These are phyloP conservation scores for Sebastes minor DNA, from an alignment of 2,797 vertebrate species.

Conservation along the genomic window DNA sequence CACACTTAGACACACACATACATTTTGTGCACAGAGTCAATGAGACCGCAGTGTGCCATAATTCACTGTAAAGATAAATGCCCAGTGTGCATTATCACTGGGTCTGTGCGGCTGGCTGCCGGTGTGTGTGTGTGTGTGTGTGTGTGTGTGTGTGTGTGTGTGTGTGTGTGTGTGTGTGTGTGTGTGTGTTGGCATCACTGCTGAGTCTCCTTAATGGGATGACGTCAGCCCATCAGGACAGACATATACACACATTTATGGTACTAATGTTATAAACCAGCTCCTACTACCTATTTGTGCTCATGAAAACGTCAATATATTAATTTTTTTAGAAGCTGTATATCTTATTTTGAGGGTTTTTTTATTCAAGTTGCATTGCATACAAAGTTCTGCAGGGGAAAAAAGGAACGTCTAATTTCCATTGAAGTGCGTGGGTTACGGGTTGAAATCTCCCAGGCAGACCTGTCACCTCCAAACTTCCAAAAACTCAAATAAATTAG, in stretches of 20 bases:
- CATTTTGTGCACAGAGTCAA: conserved; percentile 59
- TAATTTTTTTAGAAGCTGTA: neutral
- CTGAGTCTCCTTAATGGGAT: conserved; percentile 15
- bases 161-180: conserved; percentile 8
- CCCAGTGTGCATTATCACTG: conserved; percentile 68
- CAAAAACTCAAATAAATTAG: conserved; percentile 38
- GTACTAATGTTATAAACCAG: conserved; percentile 4
- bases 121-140: conserved; percentile 6
- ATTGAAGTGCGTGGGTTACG: conserved; percentile 23
- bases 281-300: neutral
- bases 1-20: conserved; percentile 55
- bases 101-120: conserved; percentile 7
- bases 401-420: conserved; percentile 7
- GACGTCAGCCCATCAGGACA: conserved; percentile 40
- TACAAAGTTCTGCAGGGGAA: neutral
- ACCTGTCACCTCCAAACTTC: conserved; percentile 39
- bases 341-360: neutral
- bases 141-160: conserved; percentile 17
- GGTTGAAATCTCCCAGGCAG: conserved; percentile 27
- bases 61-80: conserved; percentile 75
- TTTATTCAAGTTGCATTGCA: neutral
- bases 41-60: conserved; percentile 66
- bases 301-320: neutral
- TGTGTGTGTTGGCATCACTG: neutral
- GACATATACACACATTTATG: conserved; percentile 6